Base-by-base conservation (phyloP, 2,113 vertebrate genomes). In the Nycticorax nycticorax region DNA sequence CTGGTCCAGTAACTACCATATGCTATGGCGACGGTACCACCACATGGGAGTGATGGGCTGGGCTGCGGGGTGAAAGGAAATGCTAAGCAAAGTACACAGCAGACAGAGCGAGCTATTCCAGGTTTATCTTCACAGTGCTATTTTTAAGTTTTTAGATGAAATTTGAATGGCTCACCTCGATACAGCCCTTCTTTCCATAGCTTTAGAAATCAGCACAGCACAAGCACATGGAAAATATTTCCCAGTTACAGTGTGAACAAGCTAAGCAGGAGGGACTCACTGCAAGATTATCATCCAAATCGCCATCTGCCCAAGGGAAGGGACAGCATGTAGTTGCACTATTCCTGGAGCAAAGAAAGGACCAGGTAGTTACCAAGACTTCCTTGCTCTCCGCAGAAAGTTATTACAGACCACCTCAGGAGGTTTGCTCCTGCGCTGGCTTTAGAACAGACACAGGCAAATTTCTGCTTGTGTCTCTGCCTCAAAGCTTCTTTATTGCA, bases 1-100 rank as follows among this genome's bases (percentile, higher is more conserved):
- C 90, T 90, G 33, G 47, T 96, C 98, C 97, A 98, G 92, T 84
- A 91, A 95, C 86, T 96, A 94, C 88, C 97, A 98, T 95, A 96
- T 82, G 93, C 75, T 92, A 69, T 91, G 86, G 89, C 47, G 15
- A 43, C 2, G 60, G 89, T 89, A 95, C 89, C 91, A 88, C 63
- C 97, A 80, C 96, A 80, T 96, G 89, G 92, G 47, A 93, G 60
- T 84, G 75, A 83, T 68, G 85, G 91, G 94, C 91, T 74, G 95
- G 95, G 79, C 78, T 94, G 85, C 41, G 1, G 96, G 82, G 93
- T 89, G 93, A 96, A 88, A 83, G 96, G 88, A 89, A 96, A 62
- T 79, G 96, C 78, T 77, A 92, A 96, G 84, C 56, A 81, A 87
- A 86, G 91, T 73, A 96, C 75, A 86, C 12, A 14, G 80, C 75